Evolutionary conservation across 2,797 vertebrate genomes (phyloP), one percentile per base, ranked within the genome.

Genomic region (Lutjanus campechanus): DNA sequence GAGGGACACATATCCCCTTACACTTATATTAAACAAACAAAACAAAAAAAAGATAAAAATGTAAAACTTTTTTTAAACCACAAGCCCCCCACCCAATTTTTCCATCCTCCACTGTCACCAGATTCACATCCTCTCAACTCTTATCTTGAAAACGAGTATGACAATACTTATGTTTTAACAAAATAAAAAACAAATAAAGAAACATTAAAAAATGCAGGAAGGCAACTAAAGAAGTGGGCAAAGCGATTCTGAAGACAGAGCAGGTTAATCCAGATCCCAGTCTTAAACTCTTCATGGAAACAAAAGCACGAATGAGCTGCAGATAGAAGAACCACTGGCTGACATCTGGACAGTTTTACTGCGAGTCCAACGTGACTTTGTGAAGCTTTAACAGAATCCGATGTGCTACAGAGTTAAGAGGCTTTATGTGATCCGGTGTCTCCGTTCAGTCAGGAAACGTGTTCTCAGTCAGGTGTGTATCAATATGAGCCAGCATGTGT

Each of bases 151-250:
- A 88, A 90, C 19, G 25, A 89, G 82, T 67, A 85, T 72, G 80
- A 92, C 91, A 92, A 92, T 89, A 91, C 85, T 78, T 90, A 82
- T 73, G 85, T 79, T 82, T 91, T 72, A 89, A 91, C 87, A 87
- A 88, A 87, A 87, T 47, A 81, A 81, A 91, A 81, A 55, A 79
- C 9, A 58, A 60, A 76, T 15, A 87, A 76, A 78, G 49, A 77
- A 75, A 89, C 22, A 73, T 60, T 41, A 60, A 70, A 73, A 87
- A 83, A 91, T 71, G 55, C 46, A 92, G 82, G 83, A 95, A 95
- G 93, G 92, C 91, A 93, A 92, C 82, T 93, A 94, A 91, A 87
- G 72, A 93, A 78, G 77, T 47, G 69, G 86, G 79, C 69, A 81
- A 82, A 94, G 85, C 53, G 36, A 59, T 65, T 82, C 36, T 89